phyloP scores from a whole-genome alignment of 2,113 vertebrate species.

The Heterochromis multidens region DNA sequence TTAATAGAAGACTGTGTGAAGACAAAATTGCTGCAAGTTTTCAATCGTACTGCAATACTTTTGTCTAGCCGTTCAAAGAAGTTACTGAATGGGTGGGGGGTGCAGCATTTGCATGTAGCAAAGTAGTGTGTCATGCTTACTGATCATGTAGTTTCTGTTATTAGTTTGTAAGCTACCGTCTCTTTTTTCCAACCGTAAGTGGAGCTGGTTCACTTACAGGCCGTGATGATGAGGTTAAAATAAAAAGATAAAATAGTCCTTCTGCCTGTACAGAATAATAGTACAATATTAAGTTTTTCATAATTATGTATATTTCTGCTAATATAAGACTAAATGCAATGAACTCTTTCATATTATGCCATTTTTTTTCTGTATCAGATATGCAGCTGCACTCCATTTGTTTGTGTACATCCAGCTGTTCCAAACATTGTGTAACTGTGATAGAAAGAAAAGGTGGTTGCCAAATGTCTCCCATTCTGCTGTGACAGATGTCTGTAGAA shows the following conservation, averaged over 20 bases:
- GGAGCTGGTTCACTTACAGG: no score
- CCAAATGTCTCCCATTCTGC: not conserved
- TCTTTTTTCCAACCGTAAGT: not conserved
- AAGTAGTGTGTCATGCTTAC: not conserved
- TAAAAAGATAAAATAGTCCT: no score
- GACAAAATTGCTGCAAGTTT: not conserved
- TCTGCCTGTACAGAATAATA: not conserved
- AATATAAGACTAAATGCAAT: not conserved
- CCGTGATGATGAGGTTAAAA: no score
- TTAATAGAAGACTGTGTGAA: not conserved
- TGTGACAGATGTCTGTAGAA: not conserved
- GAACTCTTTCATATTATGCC: not conserved
- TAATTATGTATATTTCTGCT: not conserved
- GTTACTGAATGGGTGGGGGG: not conserved
- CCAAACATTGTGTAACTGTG: not conserved
- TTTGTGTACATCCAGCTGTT: not conserved
- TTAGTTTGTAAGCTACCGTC: not conserved
- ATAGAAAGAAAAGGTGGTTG: not conserved
- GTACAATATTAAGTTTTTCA: not conserved
- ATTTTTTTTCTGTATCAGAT: not conserved
- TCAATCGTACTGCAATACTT: not conserved
- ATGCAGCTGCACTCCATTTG: not conserved
- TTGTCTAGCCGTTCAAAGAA: not conserved
- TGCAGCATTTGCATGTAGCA: not conserved
- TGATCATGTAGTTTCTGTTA: not conserved